Evolutionary conservation across 2,113 vertebrate species (phyloP).

Genomic region (Nycticebus coucang): DNA sequence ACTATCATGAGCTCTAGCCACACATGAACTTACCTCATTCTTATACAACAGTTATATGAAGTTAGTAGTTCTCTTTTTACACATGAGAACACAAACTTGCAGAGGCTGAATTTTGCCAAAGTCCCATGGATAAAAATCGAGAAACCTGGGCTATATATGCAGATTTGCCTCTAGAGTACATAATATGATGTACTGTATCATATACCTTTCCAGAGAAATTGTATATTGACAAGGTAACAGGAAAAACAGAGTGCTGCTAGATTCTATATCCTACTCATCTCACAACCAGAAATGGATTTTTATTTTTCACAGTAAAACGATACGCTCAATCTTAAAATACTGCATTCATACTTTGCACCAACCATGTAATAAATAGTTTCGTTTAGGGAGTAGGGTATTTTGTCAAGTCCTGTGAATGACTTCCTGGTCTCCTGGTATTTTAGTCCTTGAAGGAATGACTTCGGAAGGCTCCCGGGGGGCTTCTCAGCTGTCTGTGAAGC

Average conservation of each 20-base stretch:
- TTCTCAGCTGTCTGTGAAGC: conserved; percentile 46
- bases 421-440: conserved; percentile 63
- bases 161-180: background rate
- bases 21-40: background rate
- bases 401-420: conserved; percentile 53
- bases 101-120: background rate
- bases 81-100: conserved; percentile 27
- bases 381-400: conserved; percentile 56
- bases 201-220: background rate
- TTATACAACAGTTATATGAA: background rate
- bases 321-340: background rate
- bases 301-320: conserved; percentile 54
- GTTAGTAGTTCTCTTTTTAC: conserved; percentile 15
- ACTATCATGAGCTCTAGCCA: background rate
- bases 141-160: background rate
- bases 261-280: conserved; percentile 52
- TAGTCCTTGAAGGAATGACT: conserved; percentile 61
- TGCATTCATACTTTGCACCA: background rate
- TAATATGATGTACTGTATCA: background rate
- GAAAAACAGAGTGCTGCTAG: conserved; percentile 20
- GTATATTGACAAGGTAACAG: background rate
- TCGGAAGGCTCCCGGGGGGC: conserved; percentile 45
- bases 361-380: conserved; percentile 35
- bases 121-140: background rate
- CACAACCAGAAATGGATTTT: background rate